Conservation (phyloP, 2,113 vertebrate genomes). For the Indicator maculatus region DNA sequence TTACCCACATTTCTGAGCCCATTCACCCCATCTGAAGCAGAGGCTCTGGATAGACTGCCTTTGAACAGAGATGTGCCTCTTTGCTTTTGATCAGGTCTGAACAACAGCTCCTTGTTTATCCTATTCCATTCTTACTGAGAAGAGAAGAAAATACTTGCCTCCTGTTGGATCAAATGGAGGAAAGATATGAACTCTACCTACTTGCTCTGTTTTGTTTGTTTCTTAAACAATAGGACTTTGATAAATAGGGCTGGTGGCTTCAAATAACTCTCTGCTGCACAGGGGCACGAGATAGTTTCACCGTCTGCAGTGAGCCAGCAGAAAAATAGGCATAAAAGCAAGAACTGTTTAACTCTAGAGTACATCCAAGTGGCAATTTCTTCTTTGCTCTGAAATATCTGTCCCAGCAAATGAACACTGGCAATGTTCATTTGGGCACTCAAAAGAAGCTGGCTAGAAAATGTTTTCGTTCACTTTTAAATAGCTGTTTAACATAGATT, state of each 20-base stretch:
- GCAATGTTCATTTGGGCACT: background rate
- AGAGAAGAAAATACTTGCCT: background rate
- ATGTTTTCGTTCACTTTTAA: background rate
- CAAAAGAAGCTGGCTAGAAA: background rate
- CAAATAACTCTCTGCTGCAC: background rate
- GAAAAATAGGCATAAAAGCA: background rate
- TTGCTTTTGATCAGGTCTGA: constrained; percentile 25
- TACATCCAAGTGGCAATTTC: background rate
- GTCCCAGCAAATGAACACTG: background rate
- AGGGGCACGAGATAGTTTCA: background rate
- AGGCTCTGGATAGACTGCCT: background rate
- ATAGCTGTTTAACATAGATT: background rate
- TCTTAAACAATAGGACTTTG: background rate
- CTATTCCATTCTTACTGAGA: background rate
- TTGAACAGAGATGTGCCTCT: constrained; percentile 18
- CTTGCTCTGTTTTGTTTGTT: background rate
- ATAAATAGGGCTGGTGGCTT: background rate
- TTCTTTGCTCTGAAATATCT: background rate
- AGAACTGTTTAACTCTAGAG: background rate
- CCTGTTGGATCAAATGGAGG: background rate
- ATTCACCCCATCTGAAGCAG: background rate
- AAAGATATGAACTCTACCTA: background rate
- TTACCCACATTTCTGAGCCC: rapidly evolving
- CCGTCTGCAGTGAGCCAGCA: background rate
- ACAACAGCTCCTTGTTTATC: constrained; percentile 10